Conservation (phyloP, 2,113 vertebrate genomes). For the Tauraco erythrolophus region DNA sequence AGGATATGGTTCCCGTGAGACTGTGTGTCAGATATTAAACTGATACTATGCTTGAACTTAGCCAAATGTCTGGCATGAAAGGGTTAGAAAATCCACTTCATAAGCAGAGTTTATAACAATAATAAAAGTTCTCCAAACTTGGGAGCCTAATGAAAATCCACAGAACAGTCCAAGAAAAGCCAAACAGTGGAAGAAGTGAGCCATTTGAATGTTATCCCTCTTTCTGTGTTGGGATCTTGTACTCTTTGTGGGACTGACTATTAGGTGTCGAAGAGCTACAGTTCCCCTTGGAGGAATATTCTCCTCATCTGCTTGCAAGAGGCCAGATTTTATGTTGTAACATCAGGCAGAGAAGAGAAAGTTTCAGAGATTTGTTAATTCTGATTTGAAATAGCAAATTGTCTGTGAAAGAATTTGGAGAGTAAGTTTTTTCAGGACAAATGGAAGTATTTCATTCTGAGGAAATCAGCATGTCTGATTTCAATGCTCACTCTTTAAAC, state of each 20-base stretch:
- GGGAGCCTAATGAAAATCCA: conserved; percentile 22
- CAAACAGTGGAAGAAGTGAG: conserved; percentile 52
- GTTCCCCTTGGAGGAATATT: not conserved
- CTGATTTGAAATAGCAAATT: not conserved
- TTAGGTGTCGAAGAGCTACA: not conserved
- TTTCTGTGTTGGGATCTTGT: not conserved
- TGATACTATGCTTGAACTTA: not conserved
- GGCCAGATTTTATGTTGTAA: not conserved
- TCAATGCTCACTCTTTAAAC: not conserved
- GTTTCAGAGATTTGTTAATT: not conserved
- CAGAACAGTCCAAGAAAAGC: conserved; percentile 16
- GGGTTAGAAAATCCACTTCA: conserved; percentile 38
- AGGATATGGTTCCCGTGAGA: not conserved
- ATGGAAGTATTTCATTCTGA: not conserved
- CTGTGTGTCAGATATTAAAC: not conserved
- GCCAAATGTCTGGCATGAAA: not conserved
- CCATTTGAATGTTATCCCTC: not conserved
- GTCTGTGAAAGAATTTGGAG: not conserved
- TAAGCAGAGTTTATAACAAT: not conserved
- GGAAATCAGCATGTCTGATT: not conserved
- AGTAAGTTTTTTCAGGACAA: not conserved
- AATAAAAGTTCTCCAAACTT: conserved; percentile 48
- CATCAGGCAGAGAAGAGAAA: not conserved
- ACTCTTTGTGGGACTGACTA: not conserved
- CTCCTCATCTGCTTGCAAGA: not conserved